These are phyloP conservation scores for Dilophus febrilis DNA, from an alignment of 2,888 invertebrate species.

Conservation along the genomic window DNA sequence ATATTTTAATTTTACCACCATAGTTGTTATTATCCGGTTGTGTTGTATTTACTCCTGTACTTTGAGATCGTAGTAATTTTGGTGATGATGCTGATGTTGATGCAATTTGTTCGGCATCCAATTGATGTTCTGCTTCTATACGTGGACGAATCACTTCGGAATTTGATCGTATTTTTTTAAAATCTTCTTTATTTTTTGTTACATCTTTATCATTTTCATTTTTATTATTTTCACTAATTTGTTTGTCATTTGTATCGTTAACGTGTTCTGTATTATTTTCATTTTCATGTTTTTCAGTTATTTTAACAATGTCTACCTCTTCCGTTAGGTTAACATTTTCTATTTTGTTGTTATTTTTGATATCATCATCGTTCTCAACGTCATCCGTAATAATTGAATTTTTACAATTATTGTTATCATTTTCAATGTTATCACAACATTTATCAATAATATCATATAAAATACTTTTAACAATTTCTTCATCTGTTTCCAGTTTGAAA, in stretches of 20 bases:
- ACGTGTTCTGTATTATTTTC: constrained; percentile 6
- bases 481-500: constrained; percentile 7
- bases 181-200: neutral
- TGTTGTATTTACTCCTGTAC: constrained; percentile 66
- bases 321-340: constrained; percentile 7
- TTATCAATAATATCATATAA: constrained; percentile 13
- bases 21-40: constrained; percentile 74
- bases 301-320: no score
- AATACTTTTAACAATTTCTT: constrained; percentile 11
- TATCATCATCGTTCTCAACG: constrained; percentile 1
- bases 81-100: constrained; percentile 22
- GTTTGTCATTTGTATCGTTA: neutral
- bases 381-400: constrained; percentile 3
- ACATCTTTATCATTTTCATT: neutral
- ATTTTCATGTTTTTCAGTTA: constrained; percentile 3
- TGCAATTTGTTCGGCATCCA: neutral
- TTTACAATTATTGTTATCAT: constrained; percentile 9
- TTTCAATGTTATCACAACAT: constrained; percentile 10
- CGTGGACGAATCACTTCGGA: neutral
- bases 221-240: neutral
- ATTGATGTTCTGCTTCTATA: neutral
- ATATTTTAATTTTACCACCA: constrained; percentile 43
- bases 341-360: constrained; percentile 13
- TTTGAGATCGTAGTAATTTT: constrained; percentile 50
- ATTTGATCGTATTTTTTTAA: no score